Base-by-base conservation (phyloP, 1,140 invertebrate species). In the Bathynomus jamesi region DNA sequence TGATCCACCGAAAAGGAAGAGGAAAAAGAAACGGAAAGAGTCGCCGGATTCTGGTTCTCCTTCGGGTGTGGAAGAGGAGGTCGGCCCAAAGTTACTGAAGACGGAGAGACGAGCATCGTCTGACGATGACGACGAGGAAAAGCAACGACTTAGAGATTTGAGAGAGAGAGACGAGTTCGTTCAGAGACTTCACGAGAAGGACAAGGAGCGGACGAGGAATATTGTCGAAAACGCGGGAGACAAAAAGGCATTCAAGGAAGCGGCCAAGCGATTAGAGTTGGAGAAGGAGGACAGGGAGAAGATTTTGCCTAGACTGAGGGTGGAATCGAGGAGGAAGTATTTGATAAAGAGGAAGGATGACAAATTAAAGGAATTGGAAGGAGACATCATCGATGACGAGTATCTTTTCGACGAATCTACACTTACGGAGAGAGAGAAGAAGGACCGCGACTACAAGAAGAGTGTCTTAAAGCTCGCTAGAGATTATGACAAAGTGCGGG, bases 121-220 rank as follows among this genome's bases (percentile, higher is more conserved):
- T 62, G 75, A 73, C 74, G 81, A 79, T 69, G 62, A 80, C 61
- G 87, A 89, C 61, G 87, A 89, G 78, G 86, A 85, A 74, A 87
- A 90, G 81, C 85, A 86, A 71, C 85, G 92, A 63, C 81, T 86
- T 31, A 85, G 87, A 78, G 96, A 99, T 86, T 84, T 97, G 10
- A 88, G 91, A 80, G 94, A 97, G 82, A 85, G 96, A 80, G 96
- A 99, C 85, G 95, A 94, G 80, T 98, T 99, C 85, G 89, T 94
- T 0, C 88, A 88, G 76, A 85, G 97, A 74, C 83, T 99, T 0
- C 91, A 91, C 79, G 88, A 90, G 76, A 91, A 91, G 79, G 96
- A 99, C 87, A 92, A 96, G 82, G 88, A 89, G 29, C 93, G 91
- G 80, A 92, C 91, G 0, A 85, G 91, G 66, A 95, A 94, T 82